phyloP scores from a whole-genome alignment of 2,113 vertebrate species.

The Sialia sialis region DNA sequence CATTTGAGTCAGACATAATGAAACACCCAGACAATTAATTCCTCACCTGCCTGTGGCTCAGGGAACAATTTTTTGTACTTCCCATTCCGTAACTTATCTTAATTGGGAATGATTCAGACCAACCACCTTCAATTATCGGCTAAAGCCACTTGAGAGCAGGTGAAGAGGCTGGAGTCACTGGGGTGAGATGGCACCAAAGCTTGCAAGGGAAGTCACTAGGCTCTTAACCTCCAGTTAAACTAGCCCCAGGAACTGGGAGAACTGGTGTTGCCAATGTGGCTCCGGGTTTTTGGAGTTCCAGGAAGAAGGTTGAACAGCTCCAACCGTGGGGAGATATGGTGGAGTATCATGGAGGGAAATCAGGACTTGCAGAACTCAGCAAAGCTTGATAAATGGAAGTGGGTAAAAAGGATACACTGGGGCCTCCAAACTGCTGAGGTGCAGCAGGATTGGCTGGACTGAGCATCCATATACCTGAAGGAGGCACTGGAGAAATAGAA shows the following conservation, averaged over 20 bases:
- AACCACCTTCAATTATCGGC: not conserved
- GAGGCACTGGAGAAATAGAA: not conserved
- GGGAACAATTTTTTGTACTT: not conserved
- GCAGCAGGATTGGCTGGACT: not conserved
- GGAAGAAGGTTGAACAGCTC: not conserved
- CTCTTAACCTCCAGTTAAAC: not conserved
- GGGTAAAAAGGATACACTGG: not conserved
- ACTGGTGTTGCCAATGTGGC: not conserved
- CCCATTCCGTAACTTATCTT: not conserved
- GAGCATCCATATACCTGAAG: not conserved
- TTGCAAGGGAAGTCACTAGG: not conserved
- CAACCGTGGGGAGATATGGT: rapidly evolving
- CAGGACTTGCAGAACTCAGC: not conserved
- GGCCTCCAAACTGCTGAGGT: not conserved
- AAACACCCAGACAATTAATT: not conserved
- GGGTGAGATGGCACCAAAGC: not conserved
- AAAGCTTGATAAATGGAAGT: not conserved
- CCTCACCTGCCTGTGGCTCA: not conserved
- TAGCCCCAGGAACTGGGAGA: not conserved
- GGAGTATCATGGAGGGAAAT: not conserved
- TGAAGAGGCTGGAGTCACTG: not conserved
- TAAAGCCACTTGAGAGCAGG: not conserved
- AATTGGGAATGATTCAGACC: not conserved
- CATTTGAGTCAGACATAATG: not conserved
- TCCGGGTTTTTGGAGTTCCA: not conserved